Evolutionary conservation across 2,113 vertebrate species (phyloP).

Genomic region (Suricata suricatta): DNA sequence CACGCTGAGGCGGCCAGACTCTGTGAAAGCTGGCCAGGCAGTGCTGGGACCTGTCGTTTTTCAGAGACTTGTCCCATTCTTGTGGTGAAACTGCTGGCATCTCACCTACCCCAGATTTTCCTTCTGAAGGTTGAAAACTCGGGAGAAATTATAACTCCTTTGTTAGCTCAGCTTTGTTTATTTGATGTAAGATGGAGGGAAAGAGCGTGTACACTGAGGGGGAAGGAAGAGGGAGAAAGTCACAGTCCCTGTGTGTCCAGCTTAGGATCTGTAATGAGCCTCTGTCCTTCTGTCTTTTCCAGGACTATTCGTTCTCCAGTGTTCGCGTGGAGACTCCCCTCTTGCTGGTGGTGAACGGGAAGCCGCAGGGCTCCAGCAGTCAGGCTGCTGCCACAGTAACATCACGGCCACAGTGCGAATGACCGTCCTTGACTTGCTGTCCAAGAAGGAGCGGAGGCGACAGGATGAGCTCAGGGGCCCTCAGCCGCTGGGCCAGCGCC

Average conservation of each 20-base stretch:
- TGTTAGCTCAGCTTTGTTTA: background rate
- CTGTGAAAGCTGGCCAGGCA: background rate
- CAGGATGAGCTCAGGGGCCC: background rate
- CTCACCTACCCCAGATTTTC: background rate
- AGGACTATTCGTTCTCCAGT: slow-evolving; percentile 87
- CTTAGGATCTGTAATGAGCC: background rate
- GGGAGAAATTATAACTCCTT: background rate
- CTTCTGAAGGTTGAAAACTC: slow-evolving; percentile 7
- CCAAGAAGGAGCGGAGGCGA: background rate
- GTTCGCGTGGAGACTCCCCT: slow-evolving; percentile 93
- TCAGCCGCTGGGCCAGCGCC: background rate
- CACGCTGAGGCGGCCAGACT: background rate
- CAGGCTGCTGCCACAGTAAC: slow-evolving; percentile 90
- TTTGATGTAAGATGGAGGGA: background rate
- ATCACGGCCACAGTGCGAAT: slow-evolving; percentile 90
- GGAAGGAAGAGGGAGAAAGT: no score
- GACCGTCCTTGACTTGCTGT: slow-evolving; percentile 57
- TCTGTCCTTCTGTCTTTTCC: slow-evolving; percentile 22
- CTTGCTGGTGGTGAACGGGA: slow-evolving; percentile 93
- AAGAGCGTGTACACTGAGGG: background rate
- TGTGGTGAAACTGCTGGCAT: background rate
- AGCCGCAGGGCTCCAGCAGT: slow-evolving; percentile 88
- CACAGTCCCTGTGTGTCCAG: background rate
- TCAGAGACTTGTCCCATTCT: background rate
- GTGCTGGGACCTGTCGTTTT: background rate